These are phyloP conservation scores for Spinibarbus caldwelli DNA, from an alignment of 2,797 vertebrate genomes.

Conservation along the genomic window DNA sequence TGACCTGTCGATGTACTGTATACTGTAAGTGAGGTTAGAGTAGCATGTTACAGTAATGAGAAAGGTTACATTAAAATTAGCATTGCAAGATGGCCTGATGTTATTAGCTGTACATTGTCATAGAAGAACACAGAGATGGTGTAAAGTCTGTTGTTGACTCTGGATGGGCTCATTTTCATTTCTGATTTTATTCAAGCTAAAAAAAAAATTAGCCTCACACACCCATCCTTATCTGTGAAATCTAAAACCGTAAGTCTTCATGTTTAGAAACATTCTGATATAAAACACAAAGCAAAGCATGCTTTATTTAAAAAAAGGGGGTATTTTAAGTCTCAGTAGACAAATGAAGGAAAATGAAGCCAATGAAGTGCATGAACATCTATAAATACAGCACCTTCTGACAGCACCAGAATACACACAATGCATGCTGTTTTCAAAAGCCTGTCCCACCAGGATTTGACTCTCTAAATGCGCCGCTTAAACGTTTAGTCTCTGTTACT, in stretches of 20 bases:
- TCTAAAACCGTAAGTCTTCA: background rate
- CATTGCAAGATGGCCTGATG: background rate
- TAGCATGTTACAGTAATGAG: background rate
- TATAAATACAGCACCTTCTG: constrained; percentile 46
- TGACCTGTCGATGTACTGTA: background rate
- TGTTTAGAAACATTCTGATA: constrained; percentile 18
- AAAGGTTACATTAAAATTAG: background rate
- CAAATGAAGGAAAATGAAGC: constrained; percentile 48
- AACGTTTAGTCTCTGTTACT: constrained; percentile 5
- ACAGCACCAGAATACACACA: constrained; percentile 33
- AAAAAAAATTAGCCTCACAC: background rate
- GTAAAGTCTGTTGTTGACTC: background rate
- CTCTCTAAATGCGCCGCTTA: constrained; percentile 34
- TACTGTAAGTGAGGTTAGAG: background rate
- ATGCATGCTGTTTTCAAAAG: constrained; percentile 30
- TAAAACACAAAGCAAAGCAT: constrained; percentile 18
- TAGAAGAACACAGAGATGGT: background rate
- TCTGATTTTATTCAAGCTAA: background rate
- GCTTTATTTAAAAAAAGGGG: background rate
- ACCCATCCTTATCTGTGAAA: constrained; percentile 24
- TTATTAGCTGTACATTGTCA: background rate
- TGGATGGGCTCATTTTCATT: background rate
- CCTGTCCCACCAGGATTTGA: constrained; percentile 22
- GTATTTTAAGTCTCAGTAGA: constrained; percentile 38
- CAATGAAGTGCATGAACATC: constrained; percentile 8